These are phyloP conservation scores for Crambe crambe DNA, from an alignment of 37 sponge, comb jelly and placozoan species.

Conservation along the genomic window DNA sequence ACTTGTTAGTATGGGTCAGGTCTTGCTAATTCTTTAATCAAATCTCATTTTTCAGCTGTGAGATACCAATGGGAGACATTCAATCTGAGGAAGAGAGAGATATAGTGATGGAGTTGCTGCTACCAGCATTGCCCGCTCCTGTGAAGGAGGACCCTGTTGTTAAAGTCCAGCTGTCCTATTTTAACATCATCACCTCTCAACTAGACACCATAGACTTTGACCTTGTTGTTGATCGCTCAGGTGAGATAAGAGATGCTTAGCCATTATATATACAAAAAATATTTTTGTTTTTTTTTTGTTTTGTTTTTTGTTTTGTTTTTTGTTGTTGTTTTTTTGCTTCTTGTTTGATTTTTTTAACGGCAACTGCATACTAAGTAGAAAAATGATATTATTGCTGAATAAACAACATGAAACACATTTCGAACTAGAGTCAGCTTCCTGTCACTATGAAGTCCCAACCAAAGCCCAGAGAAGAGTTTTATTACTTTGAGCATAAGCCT, in stretches of 20 bases:
- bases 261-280: not conserved
- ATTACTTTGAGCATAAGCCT: too few species aligned
- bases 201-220: constrained; percentile 52
- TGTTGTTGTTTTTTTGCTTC: not conserved
- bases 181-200: constrained; percentile 82
- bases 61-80: constrained; percentile 80
- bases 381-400: too few species aligned
- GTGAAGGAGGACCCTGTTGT: constrained; percentile 17
- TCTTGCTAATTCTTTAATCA: too few species aligned
- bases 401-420: too few species aligned
- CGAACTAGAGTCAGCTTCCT: too few species aligned
- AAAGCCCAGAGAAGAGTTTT: too few species aligned
- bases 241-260: not conserved
- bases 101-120: constrained; percentile 71
- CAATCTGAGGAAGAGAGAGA: constrained; percentile 94
- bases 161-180: constrained; percentile 69
- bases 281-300: not conserved
- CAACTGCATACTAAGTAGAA: too few species aligned
- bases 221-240: constrained; percentile 45
- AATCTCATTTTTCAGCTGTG: constrained; percentile 37
- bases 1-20: too few species aligned
- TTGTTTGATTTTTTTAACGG: not conserved
- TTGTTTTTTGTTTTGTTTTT: not conserved
- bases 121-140: constrained; percentile 45
- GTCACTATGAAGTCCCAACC: too few species aligned